phyloP scores from a whole-genome alignment of 2,797 vertebrate species.

The Lacerta viridis region DNA sequence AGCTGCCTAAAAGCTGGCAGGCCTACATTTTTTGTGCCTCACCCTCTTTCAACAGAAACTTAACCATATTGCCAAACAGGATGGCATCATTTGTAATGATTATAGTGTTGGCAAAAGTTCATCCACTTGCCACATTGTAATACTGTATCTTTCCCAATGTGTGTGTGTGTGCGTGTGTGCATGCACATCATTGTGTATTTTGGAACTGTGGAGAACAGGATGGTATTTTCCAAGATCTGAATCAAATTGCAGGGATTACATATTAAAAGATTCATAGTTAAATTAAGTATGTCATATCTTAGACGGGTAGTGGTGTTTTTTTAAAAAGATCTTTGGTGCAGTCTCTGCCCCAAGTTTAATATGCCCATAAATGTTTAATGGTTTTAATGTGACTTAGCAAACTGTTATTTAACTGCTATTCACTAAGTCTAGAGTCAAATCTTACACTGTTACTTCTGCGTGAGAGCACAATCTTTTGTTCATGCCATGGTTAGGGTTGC shows the following conservation, averaged over 20 bases:
- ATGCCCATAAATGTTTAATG: neutral
- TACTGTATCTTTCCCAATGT: neutral
- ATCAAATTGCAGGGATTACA: conserved; percentile 35
- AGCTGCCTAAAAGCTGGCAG: neutral
- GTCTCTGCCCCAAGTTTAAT: conserved; percentile 32
- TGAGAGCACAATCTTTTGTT: neutral
- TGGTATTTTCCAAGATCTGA: conserved; percentile 38
- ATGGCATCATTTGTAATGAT: neutral
- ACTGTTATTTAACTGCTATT: conserved; percentile 24
- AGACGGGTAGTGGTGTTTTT: neutral
- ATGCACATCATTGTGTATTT: neutral
- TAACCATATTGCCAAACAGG: neutral
- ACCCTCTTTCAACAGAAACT: neutral
- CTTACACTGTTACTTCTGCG: neutral
- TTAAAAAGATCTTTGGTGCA: conserved; percentile 6
- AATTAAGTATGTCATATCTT: conserved; percentile 41
- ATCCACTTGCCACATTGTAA: neutral
- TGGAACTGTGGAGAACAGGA: conserved; percentile 9
- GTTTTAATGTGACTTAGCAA: conserved; percentile 21
- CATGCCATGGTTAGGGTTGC: neutral
- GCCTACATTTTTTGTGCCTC: neutral
- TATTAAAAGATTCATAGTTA: neutral
- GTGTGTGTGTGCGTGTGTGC: neutral
- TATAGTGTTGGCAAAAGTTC: no score
- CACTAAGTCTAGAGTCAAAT: neutral